Percentiles rank a stretch among this genome's conserved stretches.
phyloP scores from a whole-genome alignment of 37 sponge, comb jelly and placozoan species.

The Beroe forskalii region DNA sequence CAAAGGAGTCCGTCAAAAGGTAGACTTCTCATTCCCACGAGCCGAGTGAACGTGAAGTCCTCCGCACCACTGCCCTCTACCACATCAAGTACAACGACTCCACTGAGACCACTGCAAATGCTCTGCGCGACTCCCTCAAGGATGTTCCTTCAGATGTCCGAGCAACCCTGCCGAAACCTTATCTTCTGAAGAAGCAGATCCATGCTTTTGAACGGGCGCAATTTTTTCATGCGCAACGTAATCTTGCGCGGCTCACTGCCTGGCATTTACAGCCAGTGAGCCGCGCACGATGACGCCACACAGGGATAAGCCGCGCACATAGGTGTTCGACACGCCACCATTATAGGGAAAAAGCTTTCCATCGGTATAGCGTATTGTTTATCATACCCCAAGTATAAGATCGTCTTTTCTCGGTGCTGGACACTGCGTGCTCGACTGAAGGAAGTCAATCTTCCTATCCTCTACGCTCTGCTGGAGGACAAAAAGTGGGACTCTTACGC shows the following conservation, averaged over 20 bases:
- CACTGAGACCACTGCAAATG: not conserved
- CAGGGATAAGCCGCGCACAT: too few species aligned
- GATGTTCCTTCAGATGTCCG: not conserved
- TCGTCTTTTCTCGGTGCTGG: too few species aligned
- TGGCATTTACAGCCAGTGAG: too few species aligned
- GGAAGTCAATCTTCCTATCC: not conserved
- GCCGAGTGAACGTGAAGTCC: not conserved
- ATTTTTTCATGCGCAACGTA: too few species aligned
- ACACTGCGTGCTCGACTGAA: not conserved
- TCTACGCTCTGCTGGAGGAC: not conserved
- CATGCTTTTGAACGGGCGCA: too few species aligned
- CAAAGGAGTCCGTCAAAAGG: not conserved
- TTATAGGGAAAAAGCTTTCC: too few species aligned
- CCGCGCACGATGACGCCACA: too few species aligned
- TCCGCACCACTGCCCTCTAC: not conserved
- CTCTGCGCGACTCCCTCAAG: not conserved
- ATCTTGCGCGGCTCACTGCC: too few species aligned
- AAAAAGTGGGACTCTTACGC: not conserved
- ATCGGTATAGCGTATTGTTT: too few species aligned
- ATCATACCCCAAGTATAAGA: too few species aligned
- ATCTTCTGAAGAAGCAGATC: not conserved
- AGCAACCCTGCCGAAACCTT: not conserved
- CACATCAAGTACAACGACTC: not conserved
- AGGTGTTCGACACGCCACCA: too few species aligned
- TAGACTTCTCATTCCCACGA: not conserved